Conservation (phyloP, 2,797 vertebrate species). For the Tympanoctomys barrerae region DNA sequence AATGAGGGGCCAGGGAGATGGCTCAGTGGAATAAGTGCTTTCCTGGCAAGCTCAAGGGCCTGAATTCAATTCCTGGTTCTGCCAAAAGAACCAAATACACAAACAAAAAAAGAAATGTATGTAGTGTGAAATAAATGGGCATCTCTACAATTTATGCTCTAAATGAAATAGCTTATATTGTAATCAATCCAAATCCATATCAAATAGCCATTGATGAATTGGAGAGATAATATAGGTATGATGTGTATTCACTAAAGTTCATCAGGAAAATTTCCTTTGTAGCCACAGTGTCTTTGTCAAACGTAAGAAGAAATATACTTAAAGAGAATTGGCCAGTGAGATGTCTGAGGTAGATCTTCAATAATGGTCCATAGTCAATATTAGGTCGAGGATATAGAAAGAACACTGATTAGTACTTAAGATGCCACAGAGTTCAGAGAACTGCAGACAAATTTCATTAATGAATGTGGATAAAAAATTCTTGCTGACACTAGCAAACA, state of each 20-base stretch:
- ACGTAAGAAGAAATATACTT: background rate
- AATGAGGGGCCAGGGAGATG: background rate
- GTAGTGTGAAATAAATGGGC: background rate
- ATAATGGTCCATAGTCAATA: background rate
- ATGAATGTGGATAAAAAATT: background rate
- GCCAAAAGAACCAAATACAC: no score
- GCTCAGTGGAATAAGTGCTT: no score
- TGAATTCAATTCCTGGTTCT: no score
- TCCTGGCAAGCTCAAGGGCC: no score
- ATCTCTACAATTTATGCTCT: background rate
- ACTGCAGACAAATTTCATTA: background rate
- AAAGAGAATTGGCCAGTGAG: background rate
- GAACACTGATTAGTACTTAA: background rate
- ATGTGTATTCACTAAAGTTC: background rate
- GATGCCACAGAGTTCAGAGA: background rate
- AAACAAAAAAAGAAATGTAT: background rate
- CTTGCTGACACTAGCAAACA: background rate
- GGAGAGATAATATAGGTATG: background rate
- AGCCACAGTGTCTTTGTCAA: background rate
- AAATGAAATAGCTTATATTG: constrained; percentile 28
- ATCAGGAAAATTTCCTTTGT: background rate
- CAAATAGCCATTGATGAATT: background rate
- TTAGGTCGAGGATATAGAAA: background rate
- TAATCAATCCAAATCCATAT: background rate
- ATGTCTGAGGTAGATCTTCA: background rate